These are phyloP conservation scores for Arizona elegans DNA, from an alignment of 2,113 vertebrate genomes.

Conservation along the genomic window DNA sequence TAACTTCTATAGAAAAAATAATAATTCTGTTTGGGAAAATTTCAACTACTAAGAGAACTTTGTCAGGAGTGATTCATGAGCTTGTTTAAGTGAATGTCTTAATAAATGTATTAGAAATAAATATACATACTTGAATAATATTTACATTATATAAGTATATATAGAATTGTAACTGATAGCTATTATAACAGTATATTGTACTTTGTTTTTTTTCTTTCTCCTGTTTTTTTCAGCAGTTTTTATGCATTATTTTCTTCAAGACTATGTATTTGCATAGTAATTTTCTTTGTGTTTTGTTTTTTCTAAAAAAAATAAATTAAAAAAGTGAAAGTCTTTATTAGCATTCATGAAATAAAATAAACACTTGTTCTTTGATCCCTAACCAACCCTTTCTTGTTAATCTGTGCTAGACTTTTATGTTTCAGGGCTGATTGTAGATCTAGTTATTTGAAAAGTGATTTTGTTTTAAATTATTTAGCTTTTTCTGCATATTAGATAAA, in stretches of 20 bases:
- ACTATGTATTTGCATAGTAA: not conserved
- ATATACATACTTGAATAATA: too few relatives aligned
- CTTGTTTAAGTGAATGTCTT: constrained; percentile 40
- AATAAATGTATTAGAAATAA: too few relatives aligned
- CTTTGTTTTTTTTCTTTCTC: not conserved
- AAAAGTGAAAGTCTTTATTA: constrained; percentile 79
- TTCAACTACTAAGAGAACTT: constrained; percentile 46
- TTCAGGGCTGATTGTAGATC: constrained; percentile 75
- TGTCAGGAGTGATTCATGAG: constrained; percentile 58
- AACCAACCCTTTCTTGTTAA: constrained; percentile 76
- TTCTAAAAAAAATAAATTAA: not conserved
- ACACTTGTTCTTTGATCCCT: constrained; percentile 72
- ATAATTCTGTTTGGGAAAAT: constrained; percentile 55
- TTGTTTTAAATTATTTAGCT: constrained; percentile 75
- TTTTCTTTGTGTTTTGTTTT: not conserved
- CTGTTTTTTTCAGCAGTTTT: not conserved
- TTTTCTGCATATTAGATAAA: constrained; percentile 76
- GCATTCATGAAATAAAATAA: constrained; percentile 73
- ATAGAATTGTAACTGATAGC: not conserved
- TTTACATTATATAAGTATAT: not conserved
- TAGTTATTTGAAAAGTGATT: constrained; percentile 77
- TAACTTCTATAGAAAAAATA: constrained; percentile 53
- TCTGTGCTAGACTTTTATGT: constrained; percentile 76
- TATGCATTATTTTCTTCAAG: not conserved
- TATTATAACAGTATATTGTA: not conserved